Base-by-base conservation (phyloP, 1,140 invertebrate species). In the Eupristina koningsbergeri region DNA sequence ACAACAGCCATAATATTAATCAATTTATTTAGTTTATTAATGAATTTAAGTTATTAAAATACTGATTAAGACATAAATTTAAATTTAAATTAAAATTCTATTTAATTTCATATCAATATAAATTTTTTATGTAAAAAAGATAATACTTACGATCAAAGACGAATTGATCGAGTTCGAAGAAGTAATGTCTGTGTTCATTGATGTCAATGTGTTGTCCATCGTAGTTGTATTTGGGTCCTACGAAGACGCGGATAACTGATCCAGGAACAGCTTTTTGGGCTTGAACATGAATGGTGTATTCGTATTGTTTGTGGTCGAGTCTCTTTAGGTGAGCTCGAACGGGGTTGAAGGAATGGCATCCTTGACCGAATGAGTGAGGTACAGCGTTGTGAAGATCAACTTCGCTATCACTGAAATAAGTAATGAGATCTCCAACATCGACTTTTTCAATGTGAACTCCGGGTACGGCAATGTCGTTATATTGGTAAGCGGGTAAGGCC, bases 81-180 rank as follows among this genome's bases (percentile, higher is more conserved):
- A n/a, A n/a, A n/a, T n/a, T 50, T 2, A 50, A 50, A 50, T 9
- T 2, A 50, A 50, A 13, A 13, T 50, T 50, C 47, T 50, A 50
- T 17, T 17, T 50, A 50, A n/a, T 50, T 50, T 50, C 17, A 50
- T 50, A 2, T 50, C 45, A 71, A 41, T 36, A 19, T 61, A 39
- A 71, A n/a, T n/a, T 29, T 74, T n/a, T 53, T 19, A 26, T 13
- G 34, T 75, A n/a, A 53, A 47, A 75, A 50, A 31, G 53, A 1
- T 29, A 53, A 63, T 83, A 88, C 93, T 87, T 82, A 93, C 91
- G 90, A 80, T 94, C 93, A 87, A 94, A 94, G 47, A 93, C 87
- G 90, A 96, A 96, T 88, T 94, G 94, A 86, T 97, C 96, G 80
- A 96, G 90, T 90, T 95, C 93, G 73, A 95, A 92, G 92, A 95